Base-by-base conservation (phyloP, 1,140 invertebrate species). In the Meloidogyne floridensis region DNA sequence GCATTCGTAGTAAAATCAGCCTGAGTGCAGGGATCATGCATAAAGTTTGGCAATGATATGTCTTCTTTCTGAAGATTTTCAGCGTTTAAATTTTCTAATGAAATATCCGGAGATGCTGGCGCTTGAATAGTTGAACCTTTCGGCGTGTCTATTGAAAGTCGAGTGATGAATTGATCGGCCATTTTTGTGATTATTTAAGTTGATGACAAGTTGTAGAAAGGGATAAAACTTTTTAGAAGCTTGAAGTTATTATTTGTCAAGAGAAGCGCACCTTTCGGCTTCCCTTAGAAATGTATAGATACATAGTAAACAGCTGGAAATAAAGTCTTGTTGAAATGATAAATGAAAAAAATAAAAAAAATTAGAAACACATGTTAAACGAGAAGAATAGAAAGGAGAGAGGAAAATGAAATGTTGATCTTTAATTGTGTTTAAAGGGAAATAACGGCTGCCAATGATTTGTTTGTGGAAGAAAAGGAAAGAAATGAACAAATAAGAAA, bases 21-120 rank as follows among this genome's bases (percentile, higher is more conserved):
- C 11, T 53, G 43, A 8, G 77, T 81, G 10, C n/a, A 81, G 6
- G 80, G 80, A 54, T 81, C 80, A 51, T 81, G 80, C 80, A 81
- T 81, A 54, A 81, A 81, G 54, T 81, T 81, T n/a, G 53, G 56
- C 7, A 65, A 65, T n/a, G 59, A 65, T 47, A 74, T 1, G 18
- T 20, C 43, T 1, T 74, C 5, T 54, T 74, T 15, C 5, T 7
- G 3, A n/a, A 18, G 32, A 56, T 72, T 18, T n/a, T 77, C 70
- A 5, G 76, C 7, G 71, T 18, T 18, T 51, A 15, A 11, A 15
- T 59, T 59, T 65, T 65, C 59, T 13, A 72, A 51, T 15, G 75
- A 51, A 73, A 73, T 73, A 5, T 2, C 13, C 9, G 20, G 11
- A 51, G 13, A 59, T 65, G 59, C 6, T 4, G 59, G 59, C 0